Conservation (phyloP, 2,888 invertebrate genomes). For the Xanthia togata region DNA sequence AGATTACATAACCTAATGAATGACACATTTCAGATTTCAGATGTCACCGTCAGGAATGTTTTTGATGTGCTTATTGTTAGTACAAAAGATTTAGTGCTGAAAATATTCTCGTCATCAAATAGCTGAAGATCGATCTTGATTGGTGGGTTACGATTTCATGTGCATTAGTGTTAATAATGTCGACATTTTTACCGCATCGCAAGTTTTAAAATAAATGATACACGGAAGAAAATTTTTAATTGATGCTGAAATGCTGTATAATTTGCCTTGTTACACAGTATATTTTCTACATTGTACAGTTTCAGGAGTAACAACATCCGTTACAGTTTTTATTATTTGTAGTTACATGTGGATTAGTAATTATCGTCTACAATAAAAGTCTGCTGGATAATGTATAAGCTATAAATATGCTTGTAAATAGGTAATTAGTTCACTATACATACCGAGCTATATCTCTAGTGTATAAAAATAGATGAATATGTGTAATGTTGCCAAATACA, state of each 20-base stretch:
- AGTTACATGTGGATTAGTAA: conserved; percentile 28
- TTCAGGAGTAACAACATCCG: conserved; percentile 43
- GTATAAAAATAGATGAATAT: conserved; percentile 57
- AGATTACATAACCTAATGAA: conserved; percentile 50
- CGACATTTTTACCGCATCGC: not conserved
- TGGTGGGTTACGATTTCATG: conserved; percentile 23
- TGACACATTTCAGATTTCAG: conserved; percentile 53
- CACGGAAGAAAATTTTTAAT: conserved; percentile 1
- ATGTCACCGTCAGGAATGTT: conserved; percentile 57
- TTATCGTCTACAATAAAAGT: conserved; percentile 44
- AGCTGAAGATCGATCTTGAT: conserved; percentile 19
- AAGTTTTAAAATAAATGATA: conserved; percentile 18
- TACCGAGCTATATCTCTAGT: conserved; percentile 40
- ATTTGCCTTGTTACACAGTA: conserved; percentile 36
- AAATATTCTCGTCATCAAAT: conserved; percentile 43
- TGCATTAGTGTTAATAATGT: conserved; percentile 25
- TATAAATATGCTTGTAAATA: conserved; percentile 32
- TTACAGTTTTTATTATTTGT: conserved; percentile 45
- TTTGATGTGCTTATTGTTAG: conserved; percentile 58
- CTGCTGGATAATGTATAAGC: conserved; percentile 32
- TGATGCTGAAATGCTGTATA: not conserved
- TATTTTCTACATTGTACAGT: conserved; percentile 43
- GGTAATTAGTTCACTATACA: conserved; percentile 45
- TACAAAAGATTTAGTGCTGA: conserved; percentile 50
- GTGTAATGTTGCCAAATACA: conserved; percentile 64